A percentile compares a stretch with the other conserved stretches of the same genome.
Conservation (phyloP, 2,888 invertebrate genomes). For the Volucella bombylans region DNA sequence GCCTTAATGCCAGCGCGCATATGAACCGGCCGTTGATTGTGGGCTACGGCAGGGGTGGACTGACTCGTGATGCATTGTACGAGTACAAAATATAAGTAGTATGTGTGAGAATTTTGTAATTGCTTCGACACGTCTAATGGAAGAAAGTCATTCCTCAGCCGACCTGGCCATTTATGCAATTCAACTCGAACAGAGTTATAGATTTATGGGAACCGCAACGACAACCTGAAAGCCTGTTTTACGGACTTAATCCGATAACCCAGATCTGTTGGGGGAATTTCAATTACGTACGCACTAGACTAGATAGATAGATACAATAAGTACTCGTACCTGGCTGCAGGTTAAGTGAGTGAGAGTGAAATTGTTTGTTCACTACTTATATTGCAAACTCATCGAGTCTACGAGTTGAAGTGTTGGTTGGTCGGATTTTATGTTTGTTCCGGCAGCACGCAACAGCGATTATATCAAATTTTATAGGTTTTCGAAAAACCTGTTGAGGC, state of each 20-base stretch:
- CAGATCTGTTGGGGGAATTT: constrained; percentile 50
- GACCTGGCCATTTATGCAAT: constrained; percentile 66
- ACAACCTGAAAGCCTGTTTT: constrained; percentile 63
- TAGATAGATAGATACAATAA: background rate
- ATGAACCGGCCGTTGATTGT: background rate
- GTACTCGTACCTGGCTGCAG: background rate
- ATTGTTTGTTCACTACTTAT: constrained; percentile 10
- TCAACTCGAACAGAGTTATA: constrained; percentile 59
- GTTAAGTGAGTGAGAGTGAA: constrained; percentile 27
- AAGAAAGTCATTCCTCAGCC: constrained; percentile 63
- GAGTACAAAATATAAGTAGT: too few species aligned
- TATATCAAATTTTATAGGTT: too few species aligned
- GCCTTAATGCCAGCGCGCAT: background rate
- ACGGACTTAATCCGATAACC: constrained; percentile 52
- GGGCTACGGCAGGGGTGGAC: constrained; percentile 9
- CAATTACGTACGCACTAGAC: constrained; percentile 49
- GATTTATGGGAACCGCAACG: constrained; percentile 55
- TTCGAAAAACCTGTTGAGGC: too few species aligned
- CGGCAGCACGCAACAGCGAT: constrained; percentile 16
- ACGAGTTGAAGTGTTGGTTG: constrained; percentile 33
- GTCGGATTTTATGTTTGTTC: constrained; percentile 21
- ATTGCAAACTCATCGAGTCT: constrained; percentile 47
- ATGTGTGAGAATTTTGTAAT: constrained; percentile 70
- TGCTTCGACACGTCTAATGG: constrained; percentile 59
- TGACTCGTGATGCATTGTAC: too few species aligned